Evolutionary conservation across 2,113 vertebrate species (phyloP), one percentile per base, ranked within the genome.

Genomic region (Leucoraja erinaceus): DNA sequence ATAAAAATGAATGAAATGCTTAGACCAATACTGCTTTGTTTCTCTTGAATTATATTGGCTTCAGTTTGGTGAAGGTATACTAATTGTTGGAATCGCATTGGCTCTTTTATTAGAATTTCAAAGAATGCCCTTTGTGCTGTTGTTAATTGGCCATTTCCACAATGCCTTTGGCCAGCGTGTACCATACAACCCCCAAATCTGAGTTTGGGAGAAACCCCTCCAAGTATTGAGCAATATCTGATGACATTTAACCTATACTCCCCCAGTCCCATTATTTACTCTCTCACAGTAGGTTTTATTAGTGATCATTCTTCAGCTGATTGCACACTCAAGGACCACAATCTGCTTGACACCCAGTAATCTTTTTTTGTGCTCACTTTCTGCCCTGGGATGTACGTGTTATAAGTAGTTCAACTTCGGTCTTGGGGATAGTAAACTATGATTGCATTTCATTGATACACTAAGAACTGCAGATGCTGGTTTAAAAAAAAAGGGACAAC

Each of bases 31-130:
- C 56, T 94, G 47, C 70, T 75, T 92, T 93, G 95, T 94, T 90
- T 63, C 76, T 92, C 63, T 47, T 72, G 54, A 94, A 93, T 94
- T 63, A 75, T 93, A n/a, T 94, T 95, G 93, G 93, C 93, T 93
- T 78, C 91, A 93, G 93, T 11, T 92, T 88, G 93, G 91, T 92
- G 38, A 79, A 79, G 70, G 18, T 20, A 72, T 68, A 68, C 70
- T 72, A 22, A 3, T 20, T 20, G 22, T 20, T 22, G 70, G 22
- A 72, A 72, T 72, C 22, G 22, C 22, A 20, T 20, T 72, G 0
- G 0, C 70, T 72, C 12, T 76, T 33, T 31, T n/a, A 7, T 31
- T 4, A 31, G 59, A 25, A 5, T 86, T 86, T 86, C 25, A 61
- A 86, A 10, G 59, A 86, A 16, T 59, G 1, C 3, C 61, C 22